Percentiles rank a stretch among this genome's conserved stretches.
These are phyloP conservation scores for Nilaparvata lugens DNA, from an alignment of 1,140 invertebrate genomes.

Conservation along the genomic window DNA sequence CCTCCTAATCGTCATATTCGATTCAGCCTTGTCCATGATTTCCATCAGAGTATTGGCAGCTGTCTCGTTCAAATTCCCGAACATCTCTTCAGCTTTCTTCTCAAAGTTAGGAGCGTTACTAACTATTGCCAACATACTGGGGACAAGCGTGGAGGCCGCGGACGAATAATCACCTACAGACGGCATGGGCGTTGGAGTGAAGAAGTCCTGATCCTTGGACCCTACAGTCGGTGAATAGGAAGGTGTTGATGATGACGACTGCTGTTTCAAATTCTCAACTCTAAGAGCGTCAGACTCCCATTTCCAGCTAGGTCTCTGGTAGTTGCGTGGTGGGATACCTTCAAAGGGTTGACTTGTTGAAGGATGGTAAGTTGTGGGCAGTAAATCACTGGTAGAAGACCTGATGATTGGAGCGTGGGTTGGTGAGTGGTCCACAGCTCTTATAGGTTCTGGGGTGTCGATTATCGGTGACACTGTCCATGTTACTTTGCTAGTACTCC, in stretches of 20 bases:
- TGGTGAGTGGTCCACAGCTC: background rate
- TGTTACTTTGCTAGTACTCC: background rate
- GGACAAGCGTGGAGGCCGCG: conserved; percentile 28
- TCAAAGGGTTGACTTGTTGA: conserved; percentile 5
- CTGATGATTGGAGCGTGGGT: background rate
- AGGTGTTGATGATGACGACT: too few species aligned
- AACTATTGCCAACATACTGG: background rate
- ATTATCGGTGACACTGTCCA: background rate
- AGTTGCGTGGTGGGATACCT: background rate
- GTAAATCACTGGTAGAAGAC: background rate
- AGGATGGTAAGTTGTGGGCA: background rate
- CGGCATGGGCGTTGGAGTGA: conserved; percentile 1
- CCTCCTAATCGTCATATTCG: conserved; percentile 60
- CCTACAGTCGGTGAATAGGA: background rate
- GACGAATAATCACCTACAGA: conserved; percentile 28
- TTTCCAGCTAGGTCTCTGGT: background rate
- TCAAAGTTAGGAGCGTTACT: conserved; percentile 38
- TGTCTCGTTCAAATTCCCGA: conserved; percentile 61
- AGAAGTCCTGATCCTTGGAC: conserved; percentile 2
- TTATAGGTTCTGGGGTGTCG: background rate
- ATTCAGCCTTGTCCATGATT: conserved; percentile 69
- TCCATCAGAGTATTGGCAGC: conserved; percentile 62
- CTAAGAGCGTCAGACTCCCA: background rate
- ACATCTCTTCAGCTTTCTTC: conserved; percentile 52
- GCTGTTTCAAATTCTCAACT: background rate